Evolutionary conservation across 1,140 invertebrate species (phyloP).

Genomic region (Papilio polytes): DNA sequence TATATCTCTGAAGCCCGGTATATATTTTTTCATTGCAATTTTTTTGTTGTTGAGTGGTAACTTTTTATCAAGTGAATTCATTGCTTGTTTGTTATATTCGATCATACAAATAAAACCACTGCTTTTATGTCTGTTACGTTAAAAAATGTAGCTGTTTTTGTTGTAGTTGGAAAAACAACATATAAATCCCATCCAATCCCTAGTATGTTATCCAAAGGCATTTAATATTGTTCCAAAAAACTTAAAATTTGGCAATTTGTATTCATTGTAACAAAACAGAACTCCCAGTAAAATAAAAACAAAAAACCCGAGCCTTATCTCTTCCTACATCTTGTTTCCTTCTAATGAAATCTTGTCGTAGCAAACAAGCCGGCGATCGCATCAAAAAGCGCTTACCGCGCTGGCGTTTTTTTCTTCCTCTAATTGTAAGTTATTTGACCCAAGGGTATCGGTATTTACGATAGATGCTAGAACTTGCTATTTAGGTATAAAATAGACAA

Average conservation of each 20-base stretch:
- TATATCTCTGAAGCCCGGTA: background rate
- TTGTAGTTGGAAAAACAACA: background rate
- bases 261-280: conserved; percentile 18
- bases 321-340: conserved; percentile 50
- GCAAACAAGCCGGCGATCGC: conserved; percentile 50
- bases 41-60: background rate
- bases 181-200: background rate
- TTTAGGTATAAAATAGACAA: conserved; percentile 32
- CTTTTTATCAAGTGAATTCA: background rate
- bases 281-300: conserved; percentile 8
- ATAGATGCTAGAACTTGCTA: conserved; percentile 7
- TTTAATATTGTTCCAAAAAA: background rate
- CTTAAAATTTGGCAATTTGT: background rate
- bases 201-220: background rate
- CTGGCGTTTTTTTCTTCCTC: conserved; percentile 51
- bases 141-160: background rate
- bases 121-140: background rate
- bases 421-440: conserved; percentile 59
- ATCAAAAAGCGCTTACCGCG: conserved; percentile 63
- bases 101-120: background rate
- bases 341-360: conserved; percentile 64
- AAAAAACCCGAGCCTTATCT: conserved; percentile 4
- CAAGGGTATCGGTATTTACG: conserved; percentile 44
- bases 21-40: background rate
- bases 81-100: background rate